Base-by-base conservation (phyloP, 2,113 vertebrate genomes). In the Actinemys pallida region DNA sequence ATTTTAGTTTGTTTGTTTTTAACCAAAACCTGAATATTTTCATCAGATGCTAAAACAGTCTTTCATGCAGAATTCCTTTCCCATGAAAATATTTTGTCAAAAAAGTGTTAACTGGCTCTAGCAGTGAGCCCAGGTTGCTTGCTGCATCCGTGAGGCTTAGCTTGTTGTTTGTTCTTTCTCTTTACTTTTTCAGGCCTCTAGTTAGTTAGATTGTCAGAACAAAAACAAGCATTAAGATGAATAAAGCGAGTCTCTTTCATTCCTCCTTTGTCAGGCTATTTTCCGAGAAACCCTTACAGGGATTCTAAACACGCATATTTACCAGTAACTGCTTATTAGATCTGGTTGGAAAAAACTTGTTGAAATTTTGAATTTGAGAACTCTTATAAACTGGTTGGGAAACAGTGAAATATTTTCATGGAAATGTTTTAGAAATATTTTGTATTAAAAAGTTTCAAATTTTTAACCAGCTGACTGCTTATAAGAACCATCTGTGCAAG, bases 181-280 rank as follows among this genome's bases (percentile, higher is more conserved):
- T 81, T n/a, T 95, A 27, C 22, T 88, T 59, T 90, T 93, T 54
- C 80, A 45, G 7, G 75, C 24, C 16, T 80, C 52, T 62, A 65
- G 92, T 96, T 94, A 92, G 10, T 56, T 72, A 95, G 87, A 78
- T 76, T 95, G 56, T 94, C 83, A 86, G 81, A 84, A 92, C 56
- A 85, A 83, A 86, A 86, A 45, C 35, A 82, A 27, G 78, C 88
- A 94, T 95, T 90, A 92, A 93, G 93, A 57, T 84, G 83, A 95
- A 78, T 84, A 83, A 54, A 94, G 9, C n/a, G 11, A 84, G 6
- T 83, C 90, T 91, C 49, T 95, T 94, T 93, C 93, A 92, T 91
- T 95, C 10, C 3, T 24, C 88, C 85, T 50, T 90, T 97, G 92
- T 87, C 25, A 78, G 24, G 5, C 53, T 91, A 53, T 89, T 75